These are phyloP conservation scores for Bicyclus anynana DNA, from an alignment of 1,140 invertebrate species.

Conservation along the genomic window DNA sequence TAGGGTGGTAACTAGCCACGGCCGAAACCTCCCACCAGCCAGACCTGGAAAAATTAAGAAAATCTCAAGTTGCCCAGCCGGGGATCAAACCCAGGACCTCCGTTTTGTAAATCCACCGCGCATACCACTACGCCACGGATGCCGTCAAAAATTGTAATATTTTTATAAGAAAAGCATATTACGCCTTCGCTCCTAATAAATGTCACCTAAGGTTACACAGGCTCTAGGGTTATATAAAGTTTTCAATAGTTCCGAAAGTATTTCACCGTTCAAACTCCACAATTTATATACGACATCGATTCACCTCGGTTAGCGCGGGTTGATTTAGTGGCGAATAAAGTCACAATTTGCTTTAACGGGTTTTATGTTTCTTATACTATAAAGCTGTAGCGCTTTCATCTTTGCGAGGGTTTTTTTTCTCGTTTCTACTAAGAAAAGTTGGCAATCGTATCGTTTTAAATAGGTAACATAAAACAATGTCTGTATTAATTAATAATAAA, in stretches of 20 bases:
- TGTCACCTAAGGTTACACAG: background rate
- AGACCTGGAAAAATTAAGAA: no score
- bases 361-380: background rate
- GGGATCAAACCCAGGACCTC: no score
- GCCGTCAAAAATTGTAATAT: background rate
- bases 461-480: no score
- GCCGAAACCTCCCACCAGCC: no score
- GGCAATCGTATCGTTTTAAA: no score
- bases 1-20: no score
- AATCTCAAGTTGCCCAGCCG: no score
- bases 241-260: constrained; percentile 24
- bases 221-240: constrained; percentile 8
- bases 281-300: constrained; percentile 24
- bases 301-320: constrained; percentile 15
- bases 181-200: background rate
- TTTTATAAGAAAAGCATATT: background rate
- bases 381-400: background rate
- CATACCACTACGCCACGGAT: no score
- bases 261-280: constrained; percentile 18
- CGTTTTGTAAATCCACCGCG: no score
- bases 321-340: constrained; percentile 19
- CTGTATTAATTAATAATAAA: no score
- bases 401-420: background rate
- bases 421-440: background rate
- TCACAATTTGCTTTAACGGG: constrained; percentile 12